Base-by-base conservation (phyloP, 2,888 invertebrate genomes). In the Flabesymbios commensalis region DNA sequence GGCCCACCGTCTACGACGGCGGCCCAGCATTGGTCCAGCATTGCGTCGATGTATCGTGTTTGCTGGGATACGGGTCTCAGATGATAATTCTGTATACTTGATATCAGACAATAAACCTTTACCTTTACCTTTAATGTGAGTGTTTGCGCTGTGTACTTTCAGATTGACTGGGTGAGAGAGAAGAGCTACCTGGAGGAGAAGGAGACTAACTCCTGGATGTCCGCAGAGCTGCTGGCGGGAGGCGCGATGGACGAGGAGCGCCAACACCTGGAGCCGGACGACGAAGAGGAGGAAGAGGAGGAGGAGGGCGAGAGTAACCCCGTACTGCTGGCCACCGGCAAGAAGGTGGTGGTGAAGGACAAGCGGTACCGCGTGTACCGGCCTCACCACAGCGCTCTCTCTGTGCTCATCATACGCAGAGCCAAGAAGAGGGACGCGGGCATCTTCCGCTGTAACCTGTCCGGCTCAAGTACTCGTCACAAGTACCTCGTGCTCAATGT, bases 401-500 rank as follows among this genome's bases (percentile, higher is more conserved):
- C 72, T 14, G 71, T 72, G 10, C 67, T 72, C 47, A 71, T 72
- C 55, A 69, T 72, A 43, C 42, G 71, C 5, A 47, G 69, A 42
- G 61, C 68, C 29, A 72, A 67, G 62, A 68, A 69, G 57, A 48
- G 63, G 48, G 72, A 72, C 53, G 67, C 68, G 1, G 72, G 71
- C 31, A 58, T 70, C 51, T 72, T 63, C 64, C 52, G 71, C 24
- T 72, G 72, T 53, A 68, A 72, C 55, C 63, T 72, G 43, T 56
- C 65, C 24, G 66, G 68, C 14, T 69, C 71, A 19, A 62, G 58
- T 32, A 71, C 69, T 28, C 51, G 71, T 22, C 70, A 72, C 57
- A 70, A 72, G 49, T 71, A 64, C 59, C 63, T 72, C 55, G 54
- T 67, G 17, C 71, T 72, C 41, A 71, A 72, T 49, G 72, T 72